Evolutionary conservation across 2,888 invertebrate species (phyloP), one percentile per base, ranked within the genome.

Genomic region (Polydrusus pterygomalis): DNA sequence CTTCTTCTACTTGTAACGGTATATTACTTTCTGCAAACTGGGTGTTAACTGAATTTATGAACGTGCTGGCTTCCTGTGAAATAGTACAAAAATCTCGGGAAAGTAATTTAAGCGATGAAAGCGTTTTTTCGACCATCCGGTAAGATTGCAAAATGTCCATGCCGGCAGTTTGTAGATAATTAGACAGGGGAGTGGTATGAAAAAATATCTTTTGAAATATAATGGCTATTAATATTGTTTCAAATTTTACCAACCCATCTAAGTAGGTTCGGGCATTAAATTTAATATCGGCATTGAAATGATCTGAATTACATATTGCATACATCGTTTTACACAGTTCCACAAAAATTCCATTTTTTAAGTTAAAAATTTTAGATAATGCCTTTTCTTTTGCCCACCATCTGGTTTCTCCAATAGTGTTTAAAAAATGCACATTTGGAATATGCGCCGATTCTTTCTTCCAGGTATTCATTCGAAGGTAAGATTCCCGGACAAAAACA

Each of bases 41-140:
- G n/a, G n/a, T n/a, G n/a, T n/a, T n/a, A n/a, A n/a, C n/a, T n/a
- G n/a, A n/a, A n/a, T n/a, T n/a, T n/a, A n/a, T n/a, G n/a, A n/a
- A n/a, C n/a, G n/a, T n/a, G n/a, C n/a, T n/a, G n/a, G n/a, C n/a
- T n/a, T n/a, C n/a, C n/a, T 65, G 20, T 5, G 45, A 30, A 10
- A 64, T 18, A 8, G n/a, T 67, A 34, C 51, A 8, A 49, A 67
- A 67, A 1, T 67, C 25, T n/a, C 49, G n/a, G 10, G 67, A 67
- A 20, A 67, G 30, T 49, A 15, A 9, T 49, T 54, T 67, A 15
- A 67, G 67, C 2, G 20, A 13, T 67, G 49, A 2, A 7, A 49
- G 20, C 30, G 47, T 67, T 6, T 17, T 18, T 10, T 67, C 51
- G 18, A 67, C 20, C 49, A 49, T 67, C 6, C 47, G 15, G 10